A percentile compares a stretch with the other conserved stretches of the same genome.
Conservation (phyloP, 2,797 vertebrate species). For the Hafferia zeledoni region DNA sequence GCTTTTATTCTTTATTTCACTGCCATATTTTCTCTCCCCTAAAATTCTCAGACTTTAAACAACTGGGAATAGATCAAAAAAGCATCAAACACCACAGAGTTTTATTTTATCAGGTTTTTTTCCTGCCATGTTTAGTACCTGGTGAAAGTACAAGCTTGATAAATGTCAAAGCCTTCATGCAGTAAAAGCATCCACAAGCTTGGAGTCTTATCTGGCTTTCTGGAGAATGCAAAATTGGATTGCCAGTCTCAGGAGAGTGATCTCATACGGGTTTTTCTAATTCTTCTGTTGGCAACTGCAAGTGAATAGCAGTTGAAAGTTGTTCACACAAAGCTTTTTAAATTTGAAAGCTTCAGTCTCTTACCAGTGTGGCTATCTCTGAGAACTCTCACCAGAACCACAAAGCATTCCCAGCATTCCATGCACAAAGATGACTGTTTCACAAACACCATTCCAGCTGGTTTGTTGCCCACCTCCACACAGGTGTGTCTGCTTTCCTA, state of each 20-base stretch:
- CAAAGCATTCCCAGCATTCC: neutral
- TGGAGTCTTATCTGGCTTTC: slow-evolving; percentile 18
- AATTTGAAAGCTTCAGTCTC: neutral
- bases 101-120: neutral
- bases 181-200: neutral
- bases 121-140: neutral
- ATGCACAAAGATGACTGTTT: neutral
- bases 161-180: neutral
- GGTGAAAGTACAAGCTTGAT: neutral
- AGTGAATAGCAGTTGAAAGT: neutral
- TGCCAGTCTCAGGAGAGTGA: slow-evolving; percentile 20
- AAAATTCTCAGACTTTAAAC: neutral
- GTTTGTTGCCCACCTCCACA: neutral
- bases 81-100: neutral
- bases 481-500: neutral
- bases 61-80: neutral
- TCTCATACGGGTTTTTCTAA: neutral
- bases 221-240: slow-evolving; percentile 41
- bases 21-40: neutral
- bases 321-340: neutral
- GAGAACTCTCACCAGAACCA: neutral
- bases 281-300: slow-evolving; percentile 6
- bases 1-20: neutral
- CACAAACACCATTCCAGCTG: neutral
- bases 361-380: neutral